Evolutionary conservation across 2,797 vertebrate genomes (phyloP).

Genomic region (Enteromius viviparus): DNA sequence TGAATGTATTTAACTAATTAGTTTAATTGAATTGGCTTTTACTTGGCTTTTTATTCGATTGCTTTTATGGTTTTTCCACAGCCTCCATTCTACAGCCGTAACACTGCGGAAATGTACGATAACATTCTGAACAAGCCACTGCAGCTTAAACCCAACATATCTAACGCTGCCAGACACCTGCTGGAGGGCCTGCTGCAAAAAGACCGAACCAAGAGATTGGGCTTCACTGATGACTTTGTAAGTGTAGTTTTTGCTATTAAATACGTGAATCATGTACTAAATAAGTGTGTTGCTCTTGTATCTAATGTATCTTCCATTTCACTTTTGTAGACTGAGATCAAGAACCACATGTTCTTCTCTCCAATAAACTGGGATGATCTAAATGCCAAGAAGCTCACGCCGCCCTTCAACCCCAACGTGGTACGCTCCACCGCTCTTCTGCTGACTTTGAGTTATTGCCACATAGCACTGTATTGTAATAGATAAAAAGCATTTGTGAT

Average conservation of each 20-base stretch:
- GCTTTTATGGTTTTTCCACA: slow-evolving; percentile 61
- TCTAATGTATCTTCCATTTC: background rate
- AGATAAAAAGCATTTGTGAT: slow-evolving; percentile 2
- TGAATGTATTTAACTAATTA: background rate
- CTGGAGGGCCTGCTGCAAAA: slow-evolving; percentile 96
- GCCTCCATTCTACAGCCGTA: slow-evolving; percentile 98
- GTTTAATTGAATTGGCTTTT: background rate
- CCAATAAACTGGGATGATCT: slow-evolving; percentile 99
- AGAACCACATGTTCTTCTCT: slow-evolving; percentile 97
- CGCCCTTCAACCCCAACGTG: slow-evolving; percentile 99
- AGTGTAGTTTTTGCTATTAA: slow-evolving; percentile 70
- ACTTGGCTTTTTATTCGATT: background rate
- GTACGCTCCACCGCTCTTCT: slow-evolving; percentile 74
- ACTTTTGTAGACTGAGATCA: slow-evolving; percentile 91
- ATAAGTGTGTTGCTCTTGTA: slow-evolving; percentile 1
- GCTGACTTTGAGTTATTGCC: background rate
- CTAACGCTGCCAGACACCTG: slow-evolving; percentile 92
- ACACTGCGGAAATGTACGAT: slow-evolving; percentile 99
- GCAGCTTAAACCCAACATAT: slow-evolving; percentile 98
- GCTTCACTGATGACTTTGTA: slow-evolving; percentile 96
- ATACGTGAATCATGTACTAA: background rate
- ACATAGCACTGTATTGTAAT: background rate
- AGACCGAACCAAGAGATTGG: slow-evolving; percentile 92
- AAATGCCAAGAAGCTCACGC: slow-evolving; percentile 97
- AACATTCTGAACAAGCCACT: slow-evolving; percentile 99